phyloP scores from a whole-genome alignment of 2,797 vertebrate genomes.

The Cheirogaleus major region DNA sequence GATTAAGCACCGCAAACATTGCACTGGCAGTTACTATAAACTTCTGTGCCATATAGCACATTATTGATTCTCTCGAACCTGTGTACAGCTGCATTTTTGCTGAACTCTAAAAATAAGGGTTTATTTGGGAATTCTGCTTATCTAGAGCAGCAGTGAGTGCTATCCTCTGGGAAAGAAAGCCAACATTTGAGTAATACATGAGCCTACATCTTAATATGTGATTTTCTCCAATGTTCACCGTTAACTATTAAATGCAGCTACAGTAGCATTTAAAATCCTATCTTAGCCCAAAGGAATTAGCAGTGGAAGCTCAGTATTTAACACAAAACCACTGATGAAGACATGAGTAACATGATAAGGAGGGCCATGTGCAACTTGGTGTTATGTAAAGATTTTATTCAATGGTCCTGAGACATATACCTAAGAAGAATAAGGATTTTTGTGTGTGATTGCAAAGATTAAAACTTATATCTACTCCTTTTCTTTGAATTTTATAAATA shows the following conservation, averaged over 20 bases:
- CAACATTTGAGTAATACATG: not conserved
- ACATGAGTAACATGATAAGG: not conserved
- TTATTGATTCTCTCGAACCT: not conserved
- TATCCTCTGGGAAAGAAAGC: not conserved
- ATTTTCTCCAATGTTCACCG: not conserved
- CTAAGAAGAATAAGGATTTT: not conserved
- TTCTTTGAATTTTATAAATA: not conserved
- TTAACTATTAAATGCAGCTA: slow-evolving; percentile 24
- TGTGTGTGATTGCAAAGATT: not conserved
- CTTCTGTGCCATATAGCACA: not conserved
- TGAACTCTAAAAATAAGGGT: not conserved
- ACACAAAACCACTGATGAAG: not conserved
- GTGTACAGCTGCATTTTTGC: not conserved
- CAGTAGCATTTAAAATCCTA: not conserved
- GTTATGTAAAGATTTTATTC: not conserved
- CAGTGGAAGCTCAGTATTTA: slow-evolving; percentile 5
- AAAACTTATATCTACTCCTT: not conserved
- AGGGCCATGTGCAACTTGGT: not conserved
- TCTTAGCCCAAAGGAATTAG: not conserved
- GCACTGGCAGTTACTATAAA: not conserved
- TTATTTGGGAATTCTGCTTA: not conserved
- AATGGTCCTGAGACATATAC: not conserved
- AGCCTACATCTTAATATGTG: not conserved
- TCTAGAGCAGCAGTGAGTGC: not conserved
- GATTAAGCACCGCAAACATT: not conserved